Conservation (phyloP, 2,888 invertebrate species). For the Perizoma flavofasciatum region DNA sequence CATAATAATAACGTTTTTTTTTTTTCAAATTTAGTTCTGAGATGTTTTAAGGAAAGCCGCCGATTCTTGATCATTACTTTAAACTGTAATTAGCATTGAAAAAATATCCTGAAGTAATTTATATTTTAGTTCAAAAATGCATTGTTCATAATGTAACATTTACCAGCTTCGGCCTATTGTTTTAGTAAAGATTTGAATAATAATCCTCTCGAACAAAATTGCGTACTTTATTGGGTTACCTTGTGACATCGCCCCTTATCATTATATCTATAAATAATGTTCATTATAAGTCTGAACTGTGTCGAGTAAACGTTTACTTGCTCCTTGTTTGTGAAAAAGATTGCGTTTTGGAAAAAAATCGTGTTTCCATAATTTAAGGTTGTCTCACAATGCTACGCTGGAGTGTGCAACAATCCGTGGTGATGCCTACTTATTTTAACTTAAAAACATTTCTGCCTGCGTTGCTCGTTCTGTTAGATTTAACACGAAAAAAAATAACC, state of each 20-base stretch:
- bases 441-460: constrained; percentile 4
- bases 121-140: constrained; percentile 3
- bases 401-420: constrained; percentile 62
- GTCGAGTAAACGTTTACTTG: constrained; percentile 62
- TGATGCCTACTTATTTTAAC: constrained; percentile 34
- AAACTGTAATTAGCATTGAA: too few species aligned
- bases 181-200: constrained; percentile 15
- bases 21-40: too few species aligned
- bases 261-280: constrained; percentile 71
- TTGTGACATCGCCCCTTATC: constrained; percentile 75
- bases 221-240: constrained; percentile 61
- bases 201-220: constrained; percentile 36
- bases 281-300: constrained; percentile 65
- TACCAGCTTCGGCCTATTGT: constrained; percentile 15
- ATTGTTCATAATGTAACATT: constrained; percentile 5
- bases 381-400: constrained; percentile 59
- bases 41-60: too few species aligned
- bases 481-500: constrained; percentile 2
- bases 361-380: constrained; percentile 23
- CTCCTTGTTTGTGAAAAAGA: constrained; percentile 42
- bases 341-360: constrained; percentile 30
- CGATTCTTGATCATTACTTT: too few species aligned
- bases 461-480: constrained; percentile 10
- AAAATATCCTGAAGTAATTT: not conserved
- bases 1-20: too few species aligned